These are phyloP conservation scores for Rhadinocentrus ornatus DNA, from an alignment of 2,797 vertebrate species.

Conservation along the genomic window DNA sequence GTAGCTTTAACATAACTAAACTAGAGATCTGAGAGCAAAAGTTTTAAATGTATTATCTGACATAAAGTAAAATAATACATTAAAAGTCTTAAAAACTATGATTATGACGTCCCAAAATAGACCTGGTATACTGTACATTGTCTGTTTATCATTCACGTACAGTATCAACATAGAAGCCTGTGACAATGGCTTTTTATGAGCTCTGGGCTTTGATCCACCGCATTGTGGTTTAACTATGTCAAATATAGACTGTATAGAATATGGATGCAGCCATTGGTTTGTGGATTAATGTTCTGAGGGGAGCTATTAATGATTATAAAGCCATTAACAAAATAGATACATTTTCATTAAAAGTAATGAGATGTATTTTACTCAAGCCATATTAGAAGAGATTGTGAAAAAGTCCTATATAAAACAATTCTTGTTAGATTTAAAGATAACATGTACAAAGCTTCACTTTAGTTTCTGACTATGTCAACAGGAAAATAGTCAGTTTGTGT, in stretches of 20 bases:
- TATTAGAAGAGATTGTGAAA: too few species aligned
- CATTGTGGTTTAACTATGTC: neutral
- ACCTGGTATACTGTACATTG: constrained; percentile 13
- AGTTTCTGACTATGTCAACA: neutral
- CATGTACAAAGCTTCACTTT: neutral
- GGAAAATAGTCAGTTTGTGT: neutral
- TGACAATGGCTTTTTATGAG: constrained; percentile 41
- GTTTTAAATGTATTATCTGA: constrained; percentile 9
- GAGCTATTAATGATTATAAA: neutral
- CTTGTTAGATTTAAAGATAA: neutral
- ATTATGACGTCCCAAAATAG: constrained; percentile 25
- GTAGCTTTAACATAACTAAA: constrained; percentile 1
- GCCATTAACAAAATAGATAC: neutral
- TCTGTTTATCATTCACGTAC: constrained; percentile 25
- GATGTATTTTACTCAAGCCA: too few species aligned
- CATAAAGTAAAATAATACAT: constrained; percentile 21
- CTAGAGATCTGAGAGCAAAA: constrained; percentile 9
- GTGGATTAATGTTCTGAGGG: too few species aligned
- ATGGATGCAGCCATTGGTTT: too few species aligned
- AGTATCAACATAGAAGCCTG: constrained; percentile 5
- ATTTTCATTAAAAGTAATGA: too few species aligned
- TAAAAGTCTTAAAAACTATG: constrained; percentile 19
- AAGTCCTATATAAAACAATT: neutral
- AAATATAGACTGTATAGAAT: neutral
- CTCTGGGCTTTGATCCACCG: neutral